A percentile compares a stretch with the other conserved stretches of the same genome.
Conservation (phyloP, 2,888 invertebrate species). For the Halictus quadricinctus region DNA sequence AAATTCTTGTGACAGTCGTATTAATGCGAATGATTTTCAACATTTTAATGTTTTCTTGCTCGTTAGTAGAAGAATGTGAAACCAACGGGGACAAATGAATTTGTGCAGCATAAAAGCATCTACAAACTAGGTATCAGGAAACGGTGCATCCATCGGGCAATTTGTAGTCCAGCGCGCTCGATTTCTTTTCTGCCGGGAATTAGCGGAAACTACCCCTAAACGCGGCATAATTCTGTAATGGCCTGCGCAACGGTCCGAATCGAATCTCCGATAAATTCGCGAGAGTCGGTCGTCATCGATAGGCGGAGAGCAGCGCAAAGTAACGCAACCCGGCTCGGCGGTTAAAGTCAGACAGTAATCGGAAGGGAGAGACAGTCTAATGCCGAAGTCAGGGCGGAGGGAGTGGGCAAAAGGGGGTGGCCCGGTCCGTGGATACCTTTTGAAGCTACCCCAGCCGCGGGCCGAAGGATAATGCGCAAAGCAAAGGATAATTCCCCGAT, state of each 20-base stretch:
- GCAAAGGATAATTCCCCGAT: constrained; percentile 82
- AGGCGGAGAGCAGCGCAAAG: constrained; percentile 71
- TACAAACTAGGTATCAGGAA: background rate
- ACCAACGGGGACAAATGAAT: too few species aligned
- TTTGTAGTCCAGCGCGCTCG: background rate
- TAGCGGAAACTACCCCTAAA: background rate
- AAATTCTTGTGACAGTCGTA: too few species aligned
- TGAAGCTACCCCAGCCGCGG: constrained; percentile 76
- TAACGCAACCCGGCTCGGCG: constrained; percentile 71
- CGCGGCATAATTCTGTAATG: background rate
- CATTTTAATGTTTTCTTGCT: too few species aligned
- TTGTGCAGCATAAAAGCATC: too few species aligned
- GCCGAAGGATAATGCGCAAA: constrained; percentile 81
- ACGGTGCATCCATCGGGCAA: background rate
- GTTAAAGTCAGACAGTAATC: constrained; percentile 79
- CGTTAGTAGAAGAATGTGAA: too few species aligned
- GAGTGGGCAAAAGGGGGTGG: constrained; percentile 50
- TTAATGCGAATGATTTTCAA: too few species aligned
- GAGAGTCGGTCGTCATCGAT: constrained; percentile 64
- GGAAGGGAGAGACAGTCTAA: constrained; percentile 56
- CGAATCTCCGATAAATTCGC: constrained; percentile 11
- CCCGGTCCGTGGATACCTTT: constrained; percentile 73
- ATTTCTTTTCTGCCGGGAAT: background rate
- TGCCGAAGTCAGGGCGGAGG: constrained; percentile 56
- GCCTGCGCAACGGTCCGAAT: background rate